Conservation (phyloP, 2,888 invertebrate genomes). For the Erynnis tages region DNA sequence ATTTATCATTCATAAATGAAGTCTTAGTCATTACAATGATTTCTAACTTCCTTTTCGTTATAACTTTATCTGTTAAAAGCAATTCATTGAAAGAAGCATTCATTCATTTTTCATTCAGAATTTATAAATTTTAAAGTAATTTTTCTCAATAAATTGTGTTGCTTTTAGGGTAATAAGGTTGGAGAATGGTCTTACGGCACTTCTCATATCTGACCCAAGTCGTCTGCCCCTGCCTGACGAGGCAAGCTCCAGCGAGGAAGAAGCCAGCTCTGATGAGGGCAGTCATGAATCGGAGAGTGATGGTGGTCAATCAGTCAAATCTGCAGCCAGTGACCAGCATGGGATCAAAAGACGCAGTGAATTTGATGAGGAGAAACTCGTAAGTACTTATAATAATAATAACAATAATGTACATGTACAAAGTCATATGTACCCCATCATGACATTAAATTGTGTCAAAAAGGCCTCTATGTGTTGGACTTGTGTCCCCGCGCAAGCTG, state of each 20-base stretch:
- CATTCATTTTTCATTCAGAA: neutral
- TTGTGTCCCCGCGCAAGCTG: no score
- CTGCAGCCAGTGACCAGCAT: constrained; percentile 62
- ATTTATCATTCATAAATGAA: no score
- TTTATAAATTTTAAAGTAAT: neutral
- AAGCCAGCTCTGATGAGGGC: constrained; percentile 52
- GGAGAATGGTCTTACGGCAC: constrained; percentile 86
- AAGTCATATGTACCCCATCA: no score
- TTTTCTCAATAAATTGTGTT: constrained; percentile 10
- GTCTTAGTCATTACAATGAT: no score
- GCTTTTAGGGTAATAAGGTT: constrained; percentile 82
- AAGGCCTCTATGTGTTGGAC: no score
- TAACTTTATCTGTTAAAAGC: no score
- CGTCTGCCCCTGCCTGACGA: constrained; percentile 46
- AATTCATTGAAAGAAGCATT: no score
- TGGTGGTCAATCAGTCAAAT: constrained; percentile 55
- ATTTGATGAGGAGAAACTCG: constrained; percentile 74
- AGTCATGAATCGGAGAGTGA: constrained; percentile 72
- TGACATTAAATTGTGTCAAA: no score
- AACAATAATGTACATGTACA: neutral
- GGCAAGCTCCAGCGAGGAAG: constrained; percentile 58
- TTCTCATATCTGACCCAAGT: constrained; percentile 85
- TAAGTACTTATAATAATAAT: constrained; percentile 40
- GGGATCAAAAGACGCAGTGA: constrained; percentile 51
- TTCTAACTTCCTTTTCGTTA: no score